These are phyloP conservation scores for Drosophila tani DNA, from an alignment of 1,140 invertebrate species.

Conservation along the genomic window DNA sequence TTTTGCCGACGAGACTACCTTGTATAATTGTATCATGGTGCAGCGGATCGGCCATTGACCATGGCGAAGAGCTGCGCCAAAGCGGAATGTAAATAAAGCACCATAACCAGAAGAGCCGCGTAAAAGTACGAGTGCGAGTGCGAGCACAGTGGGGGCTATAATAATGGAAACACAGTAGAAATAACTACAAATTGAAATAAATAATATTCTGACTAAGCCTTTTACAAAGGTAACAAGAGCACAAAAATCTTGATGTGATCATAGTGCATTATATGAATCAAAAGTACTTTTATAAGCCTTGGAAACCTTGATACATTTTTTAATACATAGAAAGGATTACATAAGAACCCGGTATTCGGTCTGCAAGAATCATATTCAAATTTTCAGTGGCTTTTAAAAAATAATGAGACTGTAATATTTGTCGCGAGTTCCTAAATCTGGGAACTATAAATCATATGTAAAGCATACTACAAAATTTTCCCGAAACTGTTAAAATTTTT, in stretches of 20 bases:
- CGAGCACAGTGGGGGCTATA: constrained; percentile 6
- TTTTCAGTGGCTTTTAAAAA: not conserved
- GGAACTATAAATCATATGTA: not conserved
- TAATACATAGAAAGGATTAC: not conserved
- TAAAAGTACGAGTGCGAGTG: constrained; percentile 45
- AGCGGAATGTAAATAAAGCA: constrained; percentile 78
- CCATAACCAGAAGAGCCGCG: constrained; percentile 61
- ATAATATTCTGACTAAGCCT: no score
- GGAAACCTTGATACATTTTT: not conserved
- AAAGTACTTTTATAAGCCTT: no score
- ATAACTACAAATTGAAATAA: no score
- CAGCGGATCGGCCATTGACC: constrained; percentile 73
- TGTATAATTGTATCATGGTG: no score
- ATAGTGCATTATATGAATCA: no score
- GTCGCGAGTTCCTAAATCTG: not conserved
- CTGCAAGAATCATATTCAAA: no score
- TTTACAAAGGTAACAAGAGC: no score
- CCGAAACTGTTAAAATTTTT: constrained; percentile 6
- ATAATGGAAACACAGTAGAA: not conserved
- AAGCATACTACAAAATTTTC: not conserved
- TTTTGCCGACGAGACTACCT: no score
- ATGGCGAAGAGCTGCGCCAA: constrained; percentile 70
- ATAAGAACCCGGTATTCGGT: no score
- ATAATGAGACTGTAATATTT: not conserved
- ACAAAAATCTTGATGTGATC: no score